A percentile compares a stretch with the other conserved stretches of the same genome.
phyloP scores from a whole-genome alignment of 2,888 invertebrate genomes.

The Drosophila algonquin region DNA sequence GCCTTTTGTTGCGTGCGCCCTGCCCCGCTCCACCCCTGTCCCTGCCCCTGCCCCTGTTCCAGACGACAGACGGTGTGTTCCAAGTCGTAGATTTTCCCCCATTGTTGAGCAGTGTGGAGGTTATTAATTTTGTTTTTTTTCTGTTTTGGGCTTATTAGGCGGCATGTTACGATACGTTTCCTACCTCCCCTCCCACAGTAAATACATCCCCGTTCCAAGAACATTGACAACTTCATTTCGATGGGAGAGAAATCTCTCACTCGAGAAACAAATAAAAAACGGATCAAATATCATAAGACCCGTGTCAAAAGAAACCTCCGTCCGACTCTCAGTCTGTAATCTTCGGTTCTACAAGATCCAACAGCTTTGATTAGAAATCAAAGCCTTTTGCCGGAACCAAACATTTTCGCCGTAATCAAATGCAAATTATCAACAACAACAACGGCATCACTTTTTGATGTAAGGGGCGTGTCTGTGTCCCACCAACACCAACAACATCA shows the following conservation, averaged over 20 bases:
- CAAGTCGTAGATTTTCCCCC: constrained; percentile 25
- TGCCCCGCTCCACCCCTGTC: no score
- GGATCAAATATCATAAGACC: constrained; percentile 68
- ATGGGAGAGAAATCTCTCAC: constrained; percentile 8
- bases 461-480: constrained; percentile 72
- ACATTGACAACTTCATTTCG: constrained; percentile 67
- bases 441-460: constrained; percentile 19
- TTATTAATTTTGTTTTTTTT: constrained; percentile 62
- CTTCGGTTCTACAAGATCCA: constrained; percentile 63
- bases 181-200: background rate
- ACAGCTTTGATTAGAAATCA: constrained; percentile 67
- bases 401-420: constrained; percentile 76
- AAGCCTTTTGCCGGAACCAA: constrained; percentile 70
- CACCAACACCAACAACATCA: constrained; percentile 21
- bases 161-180: constrained; percentile 50
- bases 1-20: constrained; percentile 54
- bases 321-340: constrained; percentile 44
- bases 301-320: constrained; percentile 52
- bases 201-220: constrained; percentile 22
- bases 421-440: constrained; percentile 70
- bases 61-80: background rate
- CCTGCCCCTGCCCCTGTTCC: background rate
- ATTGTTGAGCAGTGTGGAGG: constrained; percentile 36
- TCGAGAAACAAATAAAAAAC: constrained; percentile 5
- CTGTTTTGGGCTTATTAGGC: constrained; percentile 72